phyloP scores from a whole-genome alignment of 2,113 vertebrate species.

The Sceloporus tristichus region DNA sequence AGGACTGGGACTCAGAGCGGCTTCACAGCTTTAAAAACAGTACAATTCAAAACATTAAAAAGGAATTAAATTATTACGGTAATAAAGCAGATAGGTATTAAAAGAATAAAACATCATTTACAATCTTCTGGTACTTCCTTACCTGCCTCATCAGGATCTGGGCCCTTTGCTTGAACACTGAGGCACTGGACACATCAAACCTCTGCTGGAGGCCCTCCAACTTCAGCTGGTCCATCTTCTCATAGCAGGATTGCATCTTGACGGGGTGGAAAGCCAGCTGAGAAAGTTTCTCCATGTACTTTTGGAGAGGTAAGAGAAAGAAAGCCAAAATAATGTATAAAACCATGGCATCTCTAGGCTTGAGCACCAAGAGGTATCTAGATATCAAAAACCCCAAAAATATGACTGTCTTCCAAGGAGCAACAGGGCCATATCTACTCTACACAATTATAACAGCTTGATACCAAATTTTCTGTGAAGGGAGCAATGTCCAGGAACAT shows the following conservation, averaged over 20 bases:
- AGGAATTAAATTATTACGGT: too few relatives aligned
- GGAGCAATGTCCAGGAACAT: too few relatives aligned
- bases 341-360: too few relatives aligned
- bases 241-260: constrained; percentile 97
- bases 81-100: too few relatives aligned
- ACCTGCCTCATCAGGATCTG: constrained; percentile 98
- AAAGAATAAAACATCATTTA: too few relatives aligned
- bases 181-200: constrained; percentile 90
- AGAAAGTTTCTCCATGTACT: constrained; percentile 94
- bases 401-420: neutral
- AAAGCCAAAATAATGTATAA: too few relatives aligned
- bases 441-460: too few relatives aligned
- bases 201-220: constrained; percentile 95
- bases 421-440: too few relatives aligned
- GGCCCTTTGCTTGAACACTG: constrained; percentile 92
- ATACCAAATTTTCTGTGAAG: too few relatives aligned
- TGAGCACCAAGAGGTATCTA: neutral
- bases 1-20: too few relatives aligned
- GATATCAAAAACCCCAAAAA: neutral
- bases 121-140: constrained; percentile 25
- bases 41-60: too few relatives aligned
- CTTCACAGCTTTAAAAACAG: too few relatives aligned
- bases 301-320: constrained; percentile 50
- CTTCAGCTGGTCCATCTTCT: constrained; percentile 92
- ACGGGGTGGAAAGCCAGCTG: constrained; percentile 95